Percentiles rank a stretch among this genome's conserved stretches.
These are phyloP conservation scores for Remorina albescens DNA, from an alignment of 2,797 vertebrate species.

Conservation along the genomic window DNA sequence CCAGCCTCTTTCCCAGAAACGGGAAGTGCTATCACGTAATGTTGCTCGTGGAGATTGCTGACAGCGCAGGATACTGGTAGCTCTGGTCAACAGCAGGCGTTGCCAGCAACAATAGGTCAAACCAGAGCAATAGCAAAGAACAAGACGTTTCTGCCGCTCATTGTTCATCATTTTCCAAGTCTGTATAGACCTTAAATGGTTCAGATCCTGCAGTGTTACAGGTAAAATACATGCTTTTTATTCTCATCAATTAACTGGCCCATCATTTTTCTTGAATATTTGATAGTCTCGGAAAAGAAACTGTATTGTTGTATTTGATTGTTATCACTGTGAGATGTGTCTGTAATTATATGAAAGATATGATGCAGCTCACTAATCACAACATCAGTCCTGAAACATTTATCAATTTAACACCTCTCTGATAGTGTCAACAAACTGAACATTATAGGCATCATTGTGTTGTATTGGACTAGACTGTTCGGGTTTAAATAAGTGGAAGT, in stretches of 20 bases:
- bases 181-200: neutral
- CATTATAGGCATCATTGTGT: neutral
- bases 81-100: slow-evolving; percentile 16
- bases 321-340: no score
- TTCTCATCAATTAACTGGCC: no score
- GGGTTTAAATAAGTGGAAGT: neutral
- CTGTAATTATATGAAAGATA: neutral
- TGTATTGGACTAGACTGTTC: neutral
- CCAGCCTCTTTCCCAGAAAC: slow-evolving; percentile 53
- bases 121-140: slow-evolving; percentile 30
- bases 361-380: neutral
- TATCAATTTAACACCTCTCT: neutral
- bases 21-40: slow-evolving; percentile 58
- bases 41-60: slow-evolving; percentile 69
- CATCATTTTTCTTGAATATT: no score
- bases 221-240: no score
- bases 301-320: no score
- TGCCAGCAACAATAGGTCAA: slow-evolving; percentile 22
- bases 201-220: neutral
- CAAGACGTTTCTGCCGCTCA: neutral
- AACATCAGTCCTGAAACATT: neutral
- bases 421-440: neutral
- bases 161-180: slow-evolving; percentile 1
- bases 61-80: slow-evolving; percentile 63
- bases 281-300: no score